These are phyloP conservation scores for Adelosebastes latens DNA, from an alignment of 2,797 vertebrate genomes.

Conservation along the genomic window DNA sequence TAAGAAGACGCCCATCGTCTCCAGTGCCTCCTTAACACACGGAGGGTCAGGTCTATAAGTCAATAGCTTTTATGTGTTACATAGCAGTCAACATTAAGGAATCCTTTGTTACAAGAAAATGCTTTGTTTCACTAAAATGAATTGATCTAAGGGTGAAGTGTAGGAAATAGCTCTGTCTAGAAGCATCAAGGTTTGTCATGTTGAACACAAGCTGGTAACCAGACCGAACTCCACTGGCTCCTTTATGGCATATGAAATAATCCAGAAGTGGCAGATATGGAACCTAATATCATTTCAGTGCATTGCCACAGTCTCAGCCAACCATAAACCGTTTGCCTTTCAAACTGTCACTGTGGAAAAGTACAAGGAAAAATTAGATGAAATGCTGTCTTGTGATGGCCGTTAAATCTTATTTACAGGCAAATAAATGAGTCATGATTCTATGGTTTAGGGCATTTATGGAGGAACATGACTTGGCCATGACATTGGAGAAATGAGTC, in stretches of 20 bases:
- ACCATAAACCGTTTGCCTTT: conserved; percentile 32
- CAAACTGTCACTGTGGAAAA: conserved; percentile 39
- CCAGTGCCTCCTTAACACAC: conserved; percentile 50
- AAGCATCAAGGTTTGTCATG: conserved; percentile 38
- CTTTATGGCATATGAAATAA: conserved; percentile 34
- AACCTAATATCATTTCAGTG: conserved; percentile 49
- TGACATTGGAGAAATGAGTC: background rate
- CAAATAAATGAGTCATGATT: conserved; percentile 39
- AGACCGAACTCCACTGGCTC: background rate
- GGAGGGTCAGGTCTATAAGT: conserved; percentile 45
- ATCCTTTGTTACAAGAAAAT: conserved; percentile 45
- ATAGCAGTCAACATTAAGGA: conserved; percentile 27
- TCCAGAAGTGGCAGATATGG: conserved; percentile 34
- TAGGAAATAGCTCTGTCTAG: conserved; percentile 32
- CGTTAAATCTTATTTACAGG: conserved; percentile 41
- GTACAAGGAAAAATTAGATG: conserved; percentile 17
- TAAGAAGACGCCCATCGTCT: conserved; percentile 40
- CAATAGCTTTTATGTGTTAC: conserved; percentile 41
- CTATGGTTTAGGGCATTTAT: conserved; percentile 13
- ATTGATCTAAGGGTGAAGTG: conserved; percentile 29
- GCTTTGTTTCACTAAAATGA: conserved; percentile 37
- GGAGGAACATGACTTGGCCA: background rate
- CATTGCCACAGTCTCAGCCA: conserved; percentile 22
- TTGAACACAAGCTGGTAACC: conserved; percentile 32
- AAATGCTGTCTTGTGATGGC: conserved; percentile 31